Conservation (phyloP, 1,140 invertebrate species). For the Euwallacea fornicatus region DNA sequence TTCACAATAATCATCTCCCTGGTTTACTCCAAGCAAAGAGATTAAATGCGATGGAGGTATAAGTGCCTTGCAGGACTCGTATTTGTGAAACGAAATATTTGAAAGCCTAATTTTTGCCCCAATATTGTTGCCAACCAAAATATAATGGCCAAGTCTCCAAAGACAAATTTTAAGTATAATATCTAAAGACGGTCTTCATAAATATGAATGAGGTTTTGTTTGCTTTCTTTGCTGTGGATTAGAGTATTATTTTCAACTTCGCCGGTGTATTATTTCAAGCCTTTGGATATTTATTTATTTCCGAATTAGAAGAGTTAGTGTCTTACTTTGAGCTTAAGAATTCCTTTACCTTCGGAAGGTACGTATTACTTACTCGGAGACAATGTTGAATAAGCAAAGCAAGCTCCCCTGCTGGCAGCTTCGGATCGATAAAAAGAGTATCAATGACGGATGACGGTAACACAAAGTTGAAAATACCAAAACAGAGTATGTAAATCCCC, state of each 20-base stretch:
- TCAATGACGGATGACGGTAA: constrained; percentile 4
- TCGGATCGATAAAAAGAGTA: neutral
- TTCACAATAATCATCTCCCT: too few relatives aligned
- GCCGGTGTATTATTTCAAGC: constrained; percentile 11
- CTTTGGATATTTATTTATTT: constrained; percentile 19
- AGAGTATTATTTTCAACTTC: constrained; percentile 24
- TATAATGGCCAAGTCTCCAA: constrained; percentile 3
- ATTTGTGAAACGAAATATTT: too few relatives aligned
- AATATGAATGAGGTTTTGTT: constrained; percentile 28
- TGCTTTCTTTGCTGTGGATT: constrained; percentile 24
- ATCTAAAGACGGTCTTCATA: constrained; percentile 17
- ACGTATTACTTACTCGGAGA: neutral
- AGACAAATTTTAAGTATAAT: constrained; percentile 17
- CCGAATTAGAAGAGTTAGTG: constrained; percentile 18
- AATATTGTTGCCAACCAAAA: too few relatives aligned
- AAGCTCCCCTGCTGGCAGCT: neutral
- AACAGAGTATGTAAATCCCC: constrained; percentile 25
- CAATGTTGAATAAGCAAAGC: neutral
- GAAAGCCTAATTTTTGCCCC: too few relatives aligned
- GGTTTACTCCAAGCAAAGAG: too few relatives aligned
- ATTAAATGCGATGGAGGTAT: too few relatives aligned
- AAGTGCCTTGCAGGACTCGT: too few relatives aligned
- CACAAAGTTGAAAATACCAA: constrained; percentile 19
- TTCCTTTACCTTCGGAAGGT: constrained; percentile 15
- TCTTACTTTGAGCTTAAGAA: constrained; percentile 6